phyloP scores from a whole-genome alignment of 2,797 vertebrate species.

The Molossus molossus region DNA sequence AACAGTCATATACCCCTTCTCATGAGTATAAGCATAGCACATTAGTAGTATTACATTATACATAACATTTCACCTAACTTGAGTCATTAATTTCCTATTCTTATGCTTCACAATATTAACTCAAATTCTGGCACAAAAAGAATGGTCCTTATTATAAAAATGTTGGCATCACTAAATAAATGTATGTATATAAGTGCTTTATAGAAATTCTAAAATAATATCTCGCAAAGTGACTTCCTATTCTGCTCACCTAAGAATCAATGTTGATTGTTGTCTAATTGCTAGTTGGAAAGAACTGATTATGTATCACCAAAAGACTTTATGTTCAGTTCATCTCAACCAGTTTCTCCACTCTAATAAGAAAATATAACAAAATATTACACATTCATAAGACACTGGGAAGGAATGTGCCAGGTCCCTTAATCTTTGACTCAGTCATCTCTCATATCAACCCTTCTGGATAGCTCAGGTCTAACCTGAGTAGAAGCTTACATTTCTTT shows the following conservation, averaged over 20 bases:
- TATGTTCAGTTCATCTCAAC: neutral
- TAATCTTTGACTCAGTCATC: neutral
- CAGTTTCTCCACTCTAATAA: neutral
- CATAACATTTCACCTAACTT: neutral
- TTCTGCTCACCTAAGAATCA: neutral
- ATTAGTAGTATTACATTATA: neutral
- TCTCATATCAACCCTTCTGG: neutral
- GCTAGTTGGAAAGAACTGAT: neutral
- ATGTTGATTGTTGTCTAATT: neutral
- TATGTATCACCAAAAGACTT: neutral
- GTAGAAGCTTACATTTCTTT: neutral
- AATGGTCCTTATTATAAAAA: neutral
- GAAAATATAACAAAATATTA: neutral
- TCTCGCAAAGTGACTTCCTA: neutral
- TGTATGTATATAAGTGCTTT: neutral
- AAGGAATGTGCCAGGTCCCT: neutral
- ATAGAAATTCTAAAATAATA: constrained; percentile 27
- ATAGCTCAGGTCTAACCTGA: neutral
- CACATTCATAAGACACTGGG: neutral
- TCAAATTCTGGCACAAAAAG: neutral
- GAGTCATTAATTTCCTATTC: constrained; percentile 25
- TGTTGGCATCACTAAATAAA: neutral
- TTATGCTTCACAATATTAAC: neutral
- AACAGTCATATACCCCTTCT: neutral
- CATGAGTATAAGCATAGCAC: neutral